Percentiles rank a stretch among this genome's conserved stretches.
Evolutionary conservation across 2,797 vertebrate genomes (phyloP).

Genomic region (Melanotaenia boesemani): DNA sequence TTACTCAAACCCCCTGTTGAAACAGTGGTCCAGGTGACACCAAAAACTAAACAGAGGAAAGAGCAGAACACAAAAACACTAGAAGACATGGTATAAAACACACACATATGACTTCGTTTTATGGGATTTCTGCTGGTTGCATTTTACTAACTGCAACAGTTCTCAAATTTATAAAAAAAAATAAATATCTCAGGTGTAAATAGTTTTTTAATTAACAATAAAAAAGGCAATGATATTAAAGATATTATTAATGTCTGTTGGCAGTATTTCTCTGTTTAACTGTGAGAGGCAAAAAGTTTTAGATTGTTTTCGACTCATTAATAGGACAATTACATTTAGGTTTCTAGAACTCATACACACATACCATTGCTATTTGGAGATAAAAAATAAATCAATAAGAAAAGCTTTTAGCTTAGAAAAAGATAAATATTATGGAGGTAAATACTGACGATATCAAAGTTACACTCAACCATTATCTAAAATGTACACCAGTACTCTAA

Average conservation of each 20-base stretch:
- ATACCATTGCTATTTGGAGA: not conserved
- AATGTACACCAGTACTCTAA: not conserved
- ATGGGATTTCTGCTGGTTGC: not conserved
- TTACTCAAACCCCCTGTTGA: slow-evolving; percentile 63
- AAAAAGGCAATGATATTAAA: not conserved
- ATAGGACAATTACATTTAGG: not conserved
- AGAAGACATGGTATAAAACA: not conserved
- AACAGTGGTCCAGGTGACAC: slow-evolving; percentile 70
- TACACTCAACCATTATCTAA: not conserved
- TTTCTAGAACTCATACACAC: not conserved
- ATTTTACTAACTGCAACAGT: not conserved
- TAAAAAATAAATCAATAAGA: not conserved
- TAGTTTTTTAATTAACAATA: not conserved
- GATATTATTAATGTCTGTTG: not conserved
- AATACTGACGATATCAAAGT: not conserved
- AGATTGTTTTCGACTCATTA: not conserved
- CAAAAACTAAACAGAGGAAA: slow-evolving; percentile 35
- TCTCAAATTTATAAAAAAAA: not conserved
- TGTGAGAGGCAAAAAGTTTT: not conserved
- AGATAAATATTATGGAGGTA: not conserved
- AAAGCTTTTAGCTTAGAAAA: not conserved
- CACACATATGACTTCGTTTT: not conserved
- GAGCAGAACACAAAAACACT: slow-evolving; percentile 15
- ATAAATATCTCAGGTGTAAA: not conserved
- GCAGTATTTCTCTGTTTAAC: not conserved